These are phyloP conservation scores for Myanophis thanlyinensis DNA, from an alignment of 2,113 vertebrate genomes.

Conservation along the genomic window DNA sequence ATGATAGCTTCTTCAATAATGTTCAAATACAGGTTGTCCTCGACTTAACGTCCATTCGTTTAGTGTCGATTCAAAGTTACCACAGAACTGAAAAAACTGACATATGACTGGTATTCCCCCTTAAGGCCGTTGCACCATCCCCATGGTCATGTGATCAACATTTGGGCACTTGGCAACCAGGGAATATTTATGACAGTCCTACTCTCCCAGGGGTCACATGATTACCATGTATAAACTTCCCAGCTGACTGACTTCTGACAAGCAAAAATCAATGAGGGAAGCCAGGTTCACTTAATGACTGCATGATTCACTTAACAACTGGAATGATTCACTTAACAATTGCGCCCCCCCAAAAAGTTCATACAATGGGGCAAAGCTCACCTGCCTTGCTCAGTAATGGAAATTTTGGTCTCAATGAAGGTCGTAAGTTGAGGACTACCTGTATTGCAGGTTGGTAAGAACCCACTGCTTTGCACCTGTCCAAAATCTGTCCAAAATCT, in stretches of 20 bases:
- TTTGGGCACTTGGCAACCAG: neutral
- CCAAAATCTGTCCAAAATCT: neutral
- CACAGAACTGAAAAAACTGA: neutral
- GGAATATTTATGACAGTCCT: neutral
- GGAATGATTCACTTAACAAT: neutral
- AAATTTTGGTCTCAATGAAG: neutral
- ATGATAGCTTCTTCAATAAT: neutral
- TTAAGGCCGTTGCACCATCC: neutral
- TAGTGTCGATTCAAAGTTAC: neutral
- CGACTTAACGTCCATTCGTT: neutral
- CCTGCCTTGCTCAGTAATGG: neutral
- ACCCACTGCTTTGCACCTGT: neutral
- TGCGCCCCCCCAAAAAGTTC: neutral
- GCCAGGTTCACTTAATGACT: neutral
- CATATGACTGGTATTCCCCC: neutral
- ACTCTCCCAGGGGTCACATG: neutral
- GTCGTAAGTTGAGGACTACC: neutral
- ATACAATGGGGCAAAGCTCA: neutral
- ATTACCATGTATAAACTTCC: neutral
- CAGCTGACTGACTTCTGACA: neutral
- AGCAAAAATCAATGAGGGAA: neutral
- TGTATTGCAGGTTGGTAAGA: neutral
- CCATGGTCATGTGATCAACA: neutral
- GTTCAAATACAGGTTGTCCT: neutral
- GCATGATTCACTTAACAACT: neutral